These are phyloP conservation scores for Cydia fagiglandana DNA, from an alignment of 1,140 invertebrate species.

Conservation along the genomic window DNA sequence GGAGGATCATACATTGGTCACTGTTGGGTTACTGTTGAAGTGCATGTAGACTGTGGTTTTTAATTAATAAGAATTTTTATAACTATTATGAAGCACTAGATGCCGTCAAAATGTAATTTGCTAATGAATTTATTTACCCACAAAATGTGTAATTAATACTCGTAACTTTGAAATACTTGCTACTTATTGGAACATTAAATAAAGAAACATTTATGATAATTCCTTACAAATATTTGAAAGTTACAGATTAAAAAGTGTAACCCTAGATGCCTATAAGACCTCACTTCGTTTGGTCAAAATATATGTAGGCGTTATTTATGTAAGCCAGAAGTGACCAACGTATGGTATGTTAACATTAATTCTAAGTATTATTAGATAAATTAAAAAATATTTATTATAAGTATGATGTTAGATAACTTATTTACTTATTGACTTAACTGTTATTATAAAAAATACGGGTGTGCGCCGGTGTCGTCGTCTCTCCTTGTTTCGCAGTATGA, in stretches of 20 bases:
- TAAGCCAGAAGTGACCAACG: background rate
- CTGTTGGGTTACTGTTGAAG: background rate
- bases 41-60: background rate
- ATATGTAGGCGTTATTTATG: background rate
- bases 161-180: too few relatives aligned
- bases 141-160: too few relatives aligned
- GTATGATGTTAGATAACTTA: background rate
- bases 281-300: too few relatives aligned
- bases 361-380: constrained; percentile 2
- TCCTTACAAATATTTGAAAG: background rate
- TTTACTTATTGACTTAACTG: too few relatives aligned
- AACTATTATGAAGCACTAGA: too few relatives aligned
- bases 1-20: background rate
- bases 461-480: background rate
- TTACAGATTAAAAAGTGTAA: too few relatives aligned
- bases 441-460: background rate
- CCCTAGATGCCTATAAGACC: too few relatives aligned
- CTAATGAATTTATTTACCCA: too few relatives aligned
- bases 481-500: background rate
- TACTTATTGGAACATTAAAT: too few relatives aligned
- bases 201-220: background rate
- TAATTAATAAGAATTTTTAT: too few relatives aligned
- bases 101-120: too few relatives aligned
- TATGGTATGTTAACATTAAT: background rate
- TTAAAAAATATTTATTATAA: background rate